Percentiles rank a stretch among this genome's conserved stretches.
phyloP scores from a whole-genome alignment of 2,888 invertebrate species.

The Drosophila anomelani region DNA sequence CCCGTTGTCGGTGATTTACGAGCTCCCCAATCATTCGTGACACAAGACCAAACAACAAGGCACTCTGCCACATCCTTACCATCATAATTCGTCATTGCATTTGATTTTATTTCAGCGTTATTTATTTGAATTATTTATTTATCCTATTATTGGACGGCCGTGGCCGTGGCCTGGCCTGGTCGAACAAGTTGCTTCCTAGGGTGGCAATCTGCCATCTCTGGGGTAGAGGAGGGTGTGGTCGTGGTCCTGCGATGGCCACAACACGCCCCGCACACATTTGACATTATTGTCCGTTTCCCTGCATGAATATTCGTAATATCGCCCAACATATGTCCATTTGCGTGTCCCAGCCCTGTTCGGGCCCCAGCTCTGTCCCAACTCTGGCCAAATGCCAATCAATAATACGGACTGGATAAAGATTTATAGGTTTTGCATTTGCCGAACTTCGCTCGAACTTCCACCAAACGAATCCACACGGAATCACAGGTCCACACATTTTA shows the following conservation, averaged over 20 bases:
- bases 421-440: slow-evolving; percentile 81
- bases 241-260: slow-evolving; percentile 9
- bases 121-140: slow-evolving; percentile 78
- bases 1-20: slow-evolving; percentile 82
- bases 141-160: slow-evolving; percentile 60
- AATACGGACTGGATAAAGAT: slow-evolving; percentile 84
- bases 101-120: slow-evolving; percentile 78
- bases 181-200: slow-evolving; percentile 25
- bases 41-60: slow-evolving; percentile 54
- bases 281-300: slow-evolving; percentile 25
- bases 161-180: slow-evolving; percentile 2
- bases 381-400: slow-evolving; percentile 82
- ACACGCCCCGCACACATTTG: slow-evolving; percentile 42
- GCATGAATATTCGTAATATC: slow-evolving; percentile 52
- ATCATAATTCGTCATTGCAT: slow-evolving; percentile 83
- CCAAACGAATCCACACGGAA: slow-evolving; percentile 13
- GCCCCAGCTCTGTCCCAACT: not conserved
- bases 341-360: slow-evolving; percentile 54
- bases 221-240: not conserved
- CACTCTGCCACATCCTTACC: slow-evolving; percentile 40
- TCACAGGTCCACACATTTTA: slow-evolving; percentile 9
- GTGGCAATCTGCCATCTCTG: slow-evolving; percentile 18
- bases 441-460: slow-evolving; percentile 39
- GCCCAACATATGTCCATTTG: slow-evolving; percentile 68
- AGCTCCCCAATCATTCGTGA: slow-evolving; percentile 78